A percentile compares a stretch with the other conserved stretches of the same genome.
Conservation (phyloP, 2,113 vertebrate genomes). For the Calonectris borealis region DNA sequence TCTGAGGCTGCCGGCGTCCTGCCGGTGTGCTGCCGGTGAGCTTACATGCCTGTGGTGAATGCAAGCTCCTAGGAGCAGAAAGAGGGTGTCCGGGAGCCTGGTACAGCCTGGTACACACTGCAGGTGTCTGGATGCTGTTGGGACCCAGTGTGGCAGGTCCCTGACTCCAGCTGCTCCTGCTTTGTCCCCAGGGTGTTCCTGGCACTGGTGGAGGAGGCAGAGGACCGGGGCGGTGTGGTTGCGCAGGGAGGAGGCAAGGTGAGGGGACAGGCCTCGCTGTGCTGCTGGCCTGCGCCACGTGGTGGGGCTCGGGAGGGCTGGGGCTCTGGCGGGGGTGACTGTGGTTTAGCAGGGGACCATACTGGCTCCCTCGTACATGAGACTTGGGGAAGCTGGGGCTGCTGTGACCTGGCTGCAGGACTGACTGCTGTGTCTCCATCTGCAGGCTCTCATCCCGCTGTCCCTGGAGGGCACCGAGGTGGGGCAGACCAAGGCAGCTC, state of each 20-base stretch:
- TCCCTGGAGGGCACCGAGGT: slow-evolving; percentile 89
- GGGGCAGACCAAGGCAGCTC: slow-evolving; percentile 93
- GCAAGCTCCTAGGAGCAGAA: not conserved
- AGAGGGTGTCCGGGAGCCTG: not conserved
- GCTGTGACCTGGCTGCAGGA: not conserved
- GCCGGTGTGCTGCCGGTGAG: fast-evolving
- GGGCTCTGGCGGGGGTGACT: too few relatives aligned
- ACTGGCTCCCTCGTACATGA: fast-evolving
- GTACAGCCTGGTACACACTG: fast-evolving
- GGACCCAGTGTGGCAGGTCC: too few relatives aligned
- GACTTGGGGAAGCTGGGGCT: not conserved
- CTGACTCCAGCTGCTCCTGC: not conserved
- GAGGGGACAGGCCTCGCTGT: not conserved
- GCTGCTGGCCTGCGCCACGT: fast-evolving
- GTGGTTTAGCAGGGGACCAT: not conserved
- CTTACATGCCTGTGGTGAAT: fast-evolving
- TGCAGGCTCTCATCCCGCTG: slow-evolving; percentile 89
- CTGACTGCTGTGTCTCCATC: not conserved
- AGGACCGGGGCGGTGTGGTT: slow-evolving; percentile 90
- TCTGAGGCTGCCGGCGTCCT: not conserved
- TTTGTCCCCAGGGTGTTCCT: slow-evolving; percentile 85
- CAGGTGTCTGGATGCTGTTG: not conserved
- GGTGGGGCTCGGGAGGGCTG: not conserved
- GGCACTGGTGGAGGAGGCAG: slow-evolving; percentile 88
- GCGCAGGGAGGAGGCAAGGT: slow-evolving; percentile 98